These are phyloP conservation scores for Drosophila austrosaltans DNA, from an alignment of 2,888 invertebrate genomes.

Conservation along the genomic window DNA sequence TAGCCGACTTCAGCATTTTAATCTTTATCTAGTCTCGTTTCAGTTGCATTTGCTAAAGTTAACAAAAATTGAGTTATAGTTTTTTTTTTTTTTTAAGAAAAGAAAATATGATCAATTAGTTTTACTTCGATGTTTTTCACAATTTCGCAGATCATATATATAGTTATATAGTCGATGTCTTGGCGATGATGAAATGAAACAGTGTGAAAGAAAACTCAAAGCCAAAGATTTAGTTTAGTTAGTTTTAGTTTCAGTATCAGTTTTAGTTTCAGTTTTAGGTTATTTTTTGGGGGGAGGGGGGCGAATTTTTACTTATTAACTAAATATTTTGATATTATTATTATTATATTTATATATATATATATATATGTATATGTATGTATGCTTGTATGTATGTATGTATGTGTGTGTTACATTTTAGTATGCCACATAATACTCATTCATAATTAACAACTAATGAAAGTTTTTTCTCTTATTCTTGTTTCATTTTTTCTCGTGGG, in stretches of 20 bases:
- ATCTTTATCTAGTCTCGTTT: not conserved
- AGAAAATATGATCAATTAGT: conserved; percentile 31
- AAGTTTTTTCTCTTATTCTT: conserved; percentile 27
- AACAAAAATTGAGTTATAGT: not conserved
- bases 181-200: conserved; percentile 48
- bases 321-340: conserved; percentile 44
- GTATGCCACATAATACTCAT: conserved; percentile 28
- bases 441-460: conserved; percentile 38
- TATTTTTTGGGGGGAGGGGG: not conserved
- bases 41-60: conserved; percentile 12
- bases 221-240: conserved; percentile 18
- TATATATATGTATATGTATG: conserved; percentile 40
- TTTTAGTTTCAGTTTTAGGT: not conserved
- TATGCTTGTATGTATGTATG: conserved; percentile 16
- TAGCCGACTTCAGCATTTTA: no score
- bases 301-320: conserved; percentile 46
- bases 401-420: conserved; percentile 16
- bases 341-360: conserved; percentile 45
- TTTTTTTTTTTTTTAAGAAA: not conserved
- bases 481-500: conserved; percentile 34
- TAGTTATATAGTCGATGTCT: conserved; percentile 44
- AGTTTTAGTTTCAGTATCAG: not conserved
- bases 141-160: conserved; percentile 23
- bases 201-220: not conserved
- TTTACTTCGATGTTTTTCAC: conserved; percentile 58